Evolutionary conservation across 2,888 invertebrate genomes (phyloP).

Genomic region (Epistrophella euchroma): DNA sequence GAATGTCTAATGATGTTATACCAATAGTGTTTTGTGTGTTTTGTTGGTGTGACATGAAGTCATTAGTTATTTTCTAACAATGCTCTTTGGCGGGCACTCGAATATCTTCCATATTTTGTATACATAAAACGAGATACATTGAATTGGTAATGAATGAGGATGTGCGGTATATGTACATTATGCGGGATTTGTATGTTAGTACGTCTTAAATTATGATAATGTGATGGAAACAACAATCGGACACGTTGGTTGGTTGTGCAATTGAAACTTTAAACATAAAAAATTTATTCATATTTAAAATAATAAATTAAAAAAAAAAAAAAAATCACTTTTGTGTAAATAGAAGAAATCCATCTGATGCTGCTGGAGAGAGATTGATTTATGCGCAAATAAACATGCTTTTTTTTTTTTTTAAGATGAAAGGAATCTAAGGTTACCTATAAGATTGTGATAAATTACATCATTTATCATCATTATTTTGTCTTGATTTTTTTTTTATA

Average conservation of each 20-base stretch:
- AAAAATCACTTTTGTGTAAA: conserved; percentile 49
- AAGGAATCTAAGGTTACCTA: conserved; percentile 33
- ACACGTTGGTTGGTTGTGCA: conserved; percentile 30
- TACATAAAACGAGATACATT: conserved; percentile 30
- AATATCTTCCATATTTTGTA: background rate
- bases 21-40: background rate
- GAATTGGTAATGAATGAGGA: conserved; percentile 37
- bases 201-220: conserved; percentile 35
- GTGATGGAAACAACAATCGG: conserved; percentile 9
- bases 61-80: conserved; percentile 60
- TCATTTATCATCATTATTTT: conserved; percentile 35
- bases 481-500: conserved; percentile 14
- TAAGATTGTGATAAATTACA: conserved; percentile 50
- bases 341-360: conserved; percentile 51
- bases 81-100: conserved; percentile 37
- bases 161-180: conserved; percentile 21
- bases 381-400: conserved; percentile 54
- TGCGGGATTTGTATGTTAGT: background rate
- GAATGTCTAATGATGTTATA: conserved; percentile 46
- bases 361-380: conserved; percentile 38
- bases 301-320: conserved; percentile 1
- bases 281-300: conserved; percentile 47
- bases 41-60: conserved; percentile 54
- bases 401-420: conserved; percentile 8
- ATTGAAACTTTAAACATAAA: conserved; percentile 43